A percentile compares a stretch with the other conserved stretches of the same genome.
phyloP scores from a whole-genome alignment of 2,888 invertebrate species.

The Ormyrus thymus region DNA sequence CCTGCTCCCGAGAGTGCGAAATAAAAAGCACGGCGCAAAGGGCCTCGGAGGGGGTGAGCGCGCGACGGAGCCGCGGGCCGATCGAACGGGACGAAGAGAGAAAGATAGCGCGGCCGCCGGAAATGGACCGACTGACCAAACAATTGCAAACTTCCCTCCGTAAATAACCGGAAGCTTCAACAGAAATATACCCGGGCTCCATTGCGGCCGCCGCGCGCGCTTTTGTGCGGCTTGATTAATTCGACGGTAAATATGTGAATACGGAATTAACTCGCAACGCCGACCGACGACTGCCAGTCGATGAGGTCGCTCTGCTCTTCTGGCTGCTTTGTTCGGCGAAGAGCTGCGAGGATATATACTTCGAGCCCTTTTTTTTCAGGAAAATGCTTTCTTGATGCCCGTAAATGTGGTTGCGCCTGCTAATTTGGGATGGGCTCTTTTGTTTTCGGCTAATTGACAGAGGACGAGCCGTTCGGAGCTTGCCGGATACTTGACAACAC shows the following conservation, averaged over 20 bases:
- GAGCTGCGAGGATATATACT: background rate
- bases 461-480: too few relatives aligned
- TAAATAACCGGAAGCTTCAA: conserved; percentile 68
- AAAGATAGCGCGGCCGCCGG: conserved; percentile 59
- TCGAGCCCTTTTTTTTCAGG: background rate
- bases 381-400: too few relatives aligned
- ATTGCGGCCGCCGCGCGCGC: conserved; percentile 61
- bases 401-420: too few relatives aligned
- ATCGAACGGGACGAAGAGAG: conserved; percentile 18
- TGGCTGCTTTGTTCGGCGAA: conserved; percentile 29
- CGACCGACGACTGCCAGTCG: background rate
- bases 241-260: conserved; percentile 66
- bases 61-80: background rate
- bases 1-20: background rate
- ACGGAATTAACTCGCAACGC: conserved; percentile 65
- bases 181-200: conserved; percentile 59
- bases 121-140: conserved; percentile 70
- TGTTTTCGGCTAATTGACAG: too few relatives aligned
- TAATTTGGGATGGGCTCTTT: too few relatives aligned
- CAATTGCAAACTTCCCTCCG: conserved; percentile 71
- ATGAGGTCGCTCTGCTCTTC: conserved; percentile 34
- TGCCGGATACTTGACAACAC: too few relatives aligned
- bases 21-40: background rate
- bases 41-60: too few relatives aligned
- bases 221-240: conserved; percentile 68